Conservation (phyloP, 2,113 vertebrate genomes). For the Dermatemys mawii region DNA sequence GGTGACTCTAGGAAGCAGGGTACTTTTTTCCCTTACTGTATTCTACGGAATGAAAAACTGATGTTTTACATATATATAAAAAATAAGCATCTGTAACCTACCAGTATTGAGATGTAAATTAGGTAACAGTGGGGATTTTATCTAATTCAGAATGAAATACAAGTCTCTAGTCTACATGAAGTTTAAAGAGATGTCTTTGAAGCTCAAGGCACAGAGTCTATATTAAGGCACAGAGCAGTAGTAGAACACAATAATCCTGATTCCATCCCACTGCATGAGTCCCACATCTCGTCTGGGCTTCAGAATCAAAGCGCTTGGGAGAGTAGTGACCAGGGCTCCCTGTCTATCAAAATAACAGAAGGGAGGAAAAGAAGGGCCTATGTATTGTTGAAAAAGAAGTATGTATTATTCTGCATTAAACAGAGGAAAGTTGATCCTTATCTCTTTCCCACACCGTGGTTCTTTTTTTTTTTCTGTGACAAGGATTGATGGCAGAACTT, state of each 20-base stretch:
- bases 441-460: neutral
- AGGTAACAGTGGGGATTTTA: conserved; percentile 59
- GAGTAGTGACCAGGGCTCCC: accelerated
- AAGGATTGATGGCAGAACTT: neutral
- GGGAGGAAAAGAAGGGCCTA: accelerated
- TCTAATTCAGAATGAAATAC: conserved; percentile 37
- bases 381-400: neutral
- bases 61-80: conserved; percentile 46
- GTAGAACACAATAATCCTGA: neutral
- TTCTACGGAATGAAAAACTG: conserved; percentile 28
- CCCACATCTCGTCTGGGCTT: accelerated
- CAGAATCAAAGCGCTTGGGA: neutral
- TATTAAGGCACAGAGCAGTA: neutral
- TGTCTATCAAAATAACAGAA: neutral
- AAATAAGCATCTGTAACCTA: conserved; percentile 52
- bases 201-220: neutral
- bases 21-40: conserved; percentile 21
- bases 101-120: conserved; percentile 67
- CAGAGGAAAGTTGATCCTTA: neutral
- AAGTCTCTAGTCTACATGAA: conserved; percentile 1
- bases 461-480: neutral
- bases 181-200: conserved; percentile 30
- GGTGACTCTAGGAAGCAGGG: neutral
- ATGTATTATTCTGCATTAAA: neutral
- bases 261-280: accelerated